Evolutionary conservation across 1,140 invertebrate genomes (phyloP).

Genomic region (Globodera rostochiensis): DNA sequence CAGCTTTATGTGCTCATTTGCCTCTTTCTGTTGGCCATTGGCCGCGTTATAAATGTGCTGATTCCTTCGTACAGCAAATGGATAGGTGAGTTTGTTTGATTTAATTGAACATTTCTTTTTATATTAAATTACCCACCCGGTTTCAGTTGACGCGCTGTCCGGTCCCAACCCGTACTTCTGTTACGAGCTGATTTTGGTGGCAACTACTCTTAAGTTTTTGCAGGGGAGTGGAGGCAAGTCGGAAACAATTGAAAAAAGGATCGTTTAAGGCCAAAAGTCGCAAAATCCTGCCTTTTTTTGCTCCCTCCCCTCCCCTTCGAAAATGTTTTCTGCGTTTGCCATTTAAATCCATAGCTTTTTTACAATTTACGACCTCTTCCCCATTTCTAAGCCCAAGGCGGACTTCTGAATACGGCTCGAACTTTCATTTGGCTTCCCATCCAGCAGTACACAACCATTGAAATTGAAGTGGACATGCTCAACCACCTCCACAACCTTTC

Average conservation of each 20-base stretch:
- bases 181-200: slow-evolving; percentile 86
- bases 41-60: slow-evolving; percentile 86
- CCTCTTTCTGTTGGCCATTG: slow-evolving; percentile 76
- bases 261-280: not conserved
- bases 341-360: no score
- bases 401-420: slow-evolving; percentile 85
- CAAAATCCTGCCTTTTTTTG: no score
- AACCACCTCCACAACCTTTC: slow-evolving; percentile 66
- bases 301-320: no score
- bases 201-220: slow-evolving; percentile 83
- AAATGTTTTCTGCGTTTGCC: no score
- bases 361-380: no score
- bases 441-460: slow-evolving; percentile 89
- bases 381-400: slow-evolving; percentile 66
- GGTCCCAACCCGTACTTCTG: slow-evolving; percentile 70
- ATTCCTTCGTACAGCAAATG: slow-evolving; percentile 89
- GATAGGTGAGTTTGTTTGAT: slow-evolving; percentile 71
- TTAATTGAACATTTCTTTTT: slow-evolving; percentile 26
- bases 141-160: slow-evolving; percentile 56
- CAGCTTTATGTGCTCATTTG: slow-evolving; percentile 84
- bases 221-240: slow-evolving; percentile 73
- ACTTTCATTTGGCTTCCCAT: slow-evolving; percentile 90
- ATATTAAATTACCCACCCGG: not conserved
- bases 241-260: slow-evolving; percentile 5
- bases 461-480: slow-evolving; percentile 68